Base-by-base conservation (phyloP, 2,888 invertebrate species). In the Agrilus biguttatus region DNA sequence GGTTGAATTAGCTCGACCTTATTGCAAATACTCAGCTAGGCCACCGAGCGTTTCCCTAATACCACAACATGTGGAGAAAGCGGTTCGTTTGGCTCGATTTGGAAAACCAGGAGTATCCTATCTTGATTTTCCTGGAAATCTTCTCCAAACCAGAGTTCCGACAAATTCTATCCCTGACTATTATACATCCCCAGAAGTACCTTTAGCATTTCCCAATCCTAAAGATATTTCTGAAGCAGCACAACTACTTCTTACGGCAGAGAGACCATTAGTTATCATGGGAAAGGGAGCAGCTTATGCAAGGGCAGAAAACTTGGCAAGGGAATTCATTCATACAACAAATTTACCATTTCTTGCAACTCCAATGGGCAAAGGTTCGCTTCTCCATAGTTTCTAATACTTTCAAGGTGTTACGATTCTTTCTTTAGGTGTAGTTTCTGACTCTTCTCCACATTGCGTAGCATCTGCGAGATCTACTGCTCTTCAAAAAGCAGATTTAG, bases 21-120 rank as follows among this genome's bases (percentile, higher is more conserved):
- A 88, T 62, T 87, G 89, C 66, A 97, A 97, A 70, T 92, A 91
- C 63, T 75, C 89, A 1, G 90, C 84, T 0, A 75, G 95, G 35
- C 95, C 95, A 0, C 82, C 90, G 4, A 82, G 80, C 14, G 74
- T 86, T 2, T 69, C 77, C 0, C 73, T 89, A 42, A 90, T 95
- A 54, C 93, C 95, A 0, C 72, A 80, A 52, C 91, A 89, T 62
- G 84, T 95, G 3, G 93, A 93, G 68, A 90, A 88, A 68, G 95
- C 96, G 0, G 80, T 92, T 2, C 75, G 95, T 13, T 71, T 80
- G 42, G 74, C 88, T 5, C 79, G 80, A 36, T 85, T 81, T 55
- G 96, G 96, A 8, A 75, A 93, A 43, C 93, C 95, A 12, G 96
- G 95, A 50, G 87, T 82, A 2, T 72, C 80, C 8, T 96, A 96